Percentiles rank a stretch among this genome's conserved stretches.
Evolutionary conservation across 2,113 vertebrate species (phyloP).

Genomic region (Dicentrarchus labrax): DNA sequence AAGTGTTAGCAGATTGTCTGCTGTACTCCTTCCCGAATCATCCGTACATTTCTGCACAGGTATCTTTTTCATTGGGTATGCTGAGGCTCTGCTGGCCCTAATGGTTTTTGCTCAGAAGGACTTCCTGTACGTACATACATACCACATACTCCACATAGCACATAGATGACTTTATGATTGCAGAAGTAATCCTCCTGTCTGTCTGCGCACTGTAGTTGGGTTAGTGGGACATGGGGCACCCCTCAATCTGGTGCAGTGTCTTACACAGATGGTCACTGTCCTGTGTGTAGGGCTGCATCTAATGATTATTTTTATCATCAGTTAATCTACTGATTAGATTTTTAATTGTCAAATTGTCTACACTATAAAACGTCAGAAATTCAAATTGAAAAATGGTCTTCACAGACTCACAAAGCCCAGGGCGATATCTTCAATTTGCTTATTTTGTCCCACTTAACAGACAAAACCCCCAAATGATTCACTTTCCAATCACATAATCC

Average conservation of each 20-base stretch:
- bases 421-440: background rate
- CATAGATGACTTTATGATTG: constrained; percentile 19
- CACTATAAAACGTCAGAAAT: background rate
- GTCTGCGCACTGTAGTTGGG: constrained; percentile 38
- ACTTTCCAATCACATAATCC: background rate
- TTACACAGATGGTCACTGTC: constrained; percentile 51
- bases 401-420: no score
- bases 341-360: background rate
- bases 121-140: constrained; percentile 13
- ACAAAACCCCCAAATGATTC: background rate
- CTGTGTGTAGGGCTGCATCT: background rate
- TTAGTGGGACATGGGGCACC: constrained; percentile 58
- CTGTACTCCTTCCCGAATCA: constrained; percentile 4
- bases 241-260: constrained; percentile 52
- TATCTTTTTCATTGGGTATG: constrained; percentile 19
- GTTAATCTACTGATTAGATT: background rate
- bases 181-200: constrained; percentile 47
- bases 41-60: constrained; percentile 3
- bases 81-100: background rate
- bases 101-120: constrained; percentile 35
- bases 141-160: constrained; percentile 34
- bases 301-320: background rate
- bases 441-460: background rate
- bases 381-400: background rate
- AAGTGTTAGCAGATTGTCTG: constrained; percentile 23